A percentile compares a stretch with the other conserved stretches of the same genome.
Evolutionary conservation across 2,888 invertebrate species (phyloP).

Genomic region (Rotaria magnacalcarata): DNA sequence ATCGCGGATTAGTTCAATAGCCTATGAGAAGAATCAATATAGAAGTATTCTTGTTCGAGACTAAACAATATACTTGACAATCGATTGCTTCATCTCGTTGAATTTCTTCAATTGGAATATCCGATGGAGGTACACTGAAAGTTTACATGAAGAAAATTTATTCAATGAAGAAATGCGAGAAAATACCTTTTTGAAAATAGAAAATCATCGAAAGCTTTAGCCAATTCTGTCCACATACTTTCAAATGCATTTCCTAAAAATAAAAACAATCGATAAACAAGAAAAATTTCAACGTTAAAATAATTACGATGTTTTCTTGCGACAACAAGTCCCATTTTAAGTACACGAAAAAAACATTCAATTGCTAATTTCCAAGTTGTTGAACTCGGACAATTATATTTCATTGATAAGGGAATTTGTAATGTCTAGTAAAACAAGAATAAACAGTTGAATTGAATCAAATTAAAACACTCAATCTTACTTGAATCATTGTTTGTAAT

Average conservation of each 20-base stretch:
- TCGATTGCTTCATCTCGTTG: slow-evolving; percentile 73
- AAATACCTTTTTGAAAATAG: slow-evolving; percentile 76
- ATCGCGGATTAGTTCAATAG: slow-evolving; percentile 74
- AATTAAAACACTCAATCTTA: background rate
- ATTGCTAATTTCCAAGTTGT: slow-evolving; percentile 46
- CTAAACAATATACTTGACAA: slow-evolving; percentile 56
- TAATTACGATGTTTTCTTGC: slow-evolving; percentile 37
- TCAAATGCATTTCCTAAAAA: slow-evolving; percentile 52
- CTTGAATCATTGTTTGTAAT: slow-evolving; percentile 46
- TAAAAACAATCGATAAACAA: slow-evolving; percentile 36
- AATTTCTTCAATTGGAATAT: slow-evolving; percentile 63
- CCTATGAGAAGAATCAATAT: slow-evolving; percentile 56
- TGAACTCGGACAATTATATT: slow-evolving; percentile 46
- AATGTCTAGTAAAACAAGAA: slow-evolving; percentile 24
- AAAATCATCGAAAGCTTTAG: slow-evolving; percentile 79
- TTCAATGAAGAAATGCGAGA: background rate
- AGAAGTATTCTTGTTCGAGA: background rate
- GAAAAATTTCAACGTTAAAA: background rate
- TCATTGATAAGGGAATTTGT: slow-evolving; percentile 42
- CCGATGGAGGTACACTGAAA: slow-evolving; percentile 61
- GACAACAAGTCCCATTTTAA: slow-evolving; percentile 38
- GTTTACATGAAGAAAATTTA: slow-evolving; percentile 14
- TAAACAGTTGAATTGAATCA: background rate
- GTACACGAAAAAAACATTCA: slow-evolving; percentile 45
- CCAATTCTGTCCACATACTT: slow-evolving; percentile 75